Evolutionary conservation across 2,888 invertebrate species (phyloP).

Genomic region (Rosalia funebris): DNA sequence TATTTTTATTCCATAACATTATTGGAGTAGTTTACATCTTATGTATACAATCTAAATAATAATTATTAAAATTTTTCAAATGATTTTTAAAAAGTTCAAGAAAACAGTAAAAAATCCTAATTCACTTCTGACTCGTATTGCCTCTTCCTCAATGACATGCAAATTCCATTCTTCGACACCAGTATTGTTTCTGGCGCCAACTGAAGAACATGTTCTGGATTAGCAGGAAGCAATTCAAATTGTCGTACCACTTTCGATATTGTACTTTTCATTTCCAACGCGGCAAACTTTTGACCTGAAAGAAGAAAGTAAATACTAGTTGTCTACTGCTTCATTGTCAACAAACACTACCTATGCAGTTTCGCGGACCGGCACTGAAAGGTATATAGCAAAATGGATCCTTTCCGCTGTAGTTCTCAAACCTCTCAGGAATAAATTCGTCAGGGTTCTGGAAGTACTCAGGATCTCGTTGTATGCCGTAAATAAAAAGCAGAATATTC

Average conservation of each 20-base stretch:
- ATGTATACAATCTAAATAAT: too few species aligned
- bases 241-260: constrained; percentile 66
- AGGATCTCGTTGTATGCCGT: constrained; percentile 30
- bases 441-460: constrained; percentile 33
- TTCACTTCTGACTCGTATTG: too few species aligned
- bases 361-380: constrained; percentile 30
- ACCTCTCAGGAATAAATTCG: constrained; percentile 37
- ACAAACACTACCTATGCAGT: constrained; percentile 27
- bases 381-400: constrained; percentile 25
- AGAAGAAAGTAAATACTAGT: not conserved
- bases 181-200: constrained; percentile 30
- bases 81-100: too few species aligned
- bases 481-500: too few species aligned
- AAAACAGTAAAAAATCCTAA: too few species aligned
- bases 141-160: constrained; percentile 23
- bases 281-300: constrained; percentile 64
- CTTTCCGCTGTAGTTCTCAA: constrained; percentile 41
- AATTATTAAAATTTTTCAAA: too few species aligned
- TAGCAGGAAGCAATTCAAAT: constrained; percentile 57
- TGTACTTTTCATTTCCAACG: constrained; percentile 68
- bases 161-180: constrained; percentile 31
- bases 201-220: constrained; percentile 15
- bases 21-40: too few species aligned
- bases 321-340: not conserved
- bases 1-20: too few species aligned